A percentile compares a stretch with the other conserved stretches of the same genome.
Conservation (phyloP, 1,140 invertebrate species). For the Pomacea maculata region DNA sequence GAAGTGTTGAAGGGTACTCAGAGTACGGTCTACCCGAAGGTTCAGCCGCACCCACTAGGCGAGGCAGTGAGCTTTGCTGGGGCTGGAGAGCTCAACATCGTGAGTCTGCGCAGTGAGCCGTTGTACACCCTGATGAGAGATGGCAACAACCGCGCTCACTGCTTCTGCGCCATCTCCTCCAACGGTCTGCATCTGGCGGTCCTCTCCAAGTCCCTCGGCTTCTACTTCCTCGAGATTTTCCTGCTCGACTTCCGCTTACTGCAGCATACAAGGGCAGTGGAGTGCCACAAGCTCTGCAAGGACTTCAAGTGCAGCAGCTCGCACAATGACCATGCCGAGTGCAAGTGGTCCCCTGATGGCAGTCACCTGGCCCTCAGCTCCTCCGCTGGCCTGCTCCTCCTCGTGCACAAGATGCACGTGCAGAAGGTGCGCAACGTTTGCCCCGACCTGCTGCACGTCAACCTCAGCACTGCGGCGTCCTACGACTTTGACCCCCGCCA, state of each 20-base stretch:
- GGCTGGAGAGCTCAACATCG: constrained; percentile 23
- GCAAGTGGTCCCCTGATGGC: constrained; percentile 51
- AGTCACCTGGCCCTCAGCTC: constrained; percentile 37
- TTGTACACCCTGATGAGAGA: constrained; percentile 25
- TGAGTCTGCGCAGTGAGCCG: constrained; percentile 19
- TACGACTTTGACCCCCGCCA: constrained; percentile 48
- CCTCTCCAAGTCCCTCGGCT: constrained; percentile 25
- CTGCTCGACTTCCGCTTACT: constrained; percentile 13
- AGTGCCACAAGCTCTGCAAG: constrained; percentile 32
- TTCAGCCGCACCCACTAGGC: constrained; percentile 38
- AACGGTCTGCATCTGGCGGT: constrained; percentile 43
- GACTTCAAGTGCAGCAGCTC: constrained; percentile 29
- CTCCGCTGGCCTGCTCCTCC: constrained; percentile 33
- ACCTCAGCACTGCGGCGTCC: constrained; percentile 32
- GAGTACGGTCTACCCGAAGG: constrained; percentile 27
- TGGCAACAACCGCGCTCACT: constrained; percentile 31
- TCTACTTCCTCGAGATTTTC: constrained; percentile 33
- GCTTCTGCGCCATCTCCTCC: constrained; percentile 40
- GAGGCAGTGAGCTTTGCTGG: constrained; percentile 35
- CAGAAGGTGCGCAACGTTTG: constrained; percentile 28
- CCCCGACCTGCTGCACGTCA: constrained; percentile 22
- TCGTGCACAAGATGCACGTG: constrained; percentile 24
- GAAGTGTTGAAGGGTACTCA: constrained; percentile 22
- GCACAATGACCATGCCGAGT: constrained; percentile 42
- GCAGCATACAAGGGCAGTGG: constrained; percentile 3